Evolutionary conservation across 1,140 invertebrate species (phyloP), one percentile per base, ranked within the genome.

Genomic region (Belonocnema kinseyi): DNA sequence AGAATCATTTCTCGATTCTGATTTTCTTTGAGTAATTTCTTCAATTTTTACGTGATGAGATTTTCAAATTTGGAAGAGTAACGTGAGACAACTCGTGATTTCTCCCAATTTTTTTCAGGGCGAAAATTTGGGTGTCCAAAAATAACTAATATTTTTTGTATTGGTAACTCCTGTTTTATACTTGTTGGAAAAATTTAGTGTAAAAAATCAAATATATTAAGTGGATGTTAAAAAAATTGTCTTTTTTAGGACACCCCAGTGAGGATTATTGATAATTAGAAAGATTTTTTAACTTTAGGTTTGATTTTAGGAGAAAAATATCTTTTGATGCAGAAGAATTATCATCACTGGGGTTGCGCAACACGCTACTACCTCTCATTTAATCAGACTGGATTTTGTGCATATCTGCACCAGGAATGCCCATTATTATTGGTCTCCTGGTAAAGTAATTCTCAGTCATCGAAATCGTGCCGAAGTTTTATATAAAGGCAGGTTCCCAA

Each of bases 401-500:
- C 86, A 80, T 89, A 90, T 74, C 86, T 87, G 82, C 87, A 91
- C 87, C 85, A 90, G 21, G 86, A 89, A 77, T 88, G 84, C 73
- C 86, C 85, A 76, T 90, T 90, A 79, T 90, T 88, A 80, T 91
- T 90, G 78, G 85, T 86, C 75, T 88, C 86, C 75, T 87, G 86
- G 81, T 88, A 85, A 86, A 90, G 85, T 80, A 89, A 87, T 80
- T 85, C 87, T 92, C 90, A 91, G 88, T 92, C 90, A 78, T 91
- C 91, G 77, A 92, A 92, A 50, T 92, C 92, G 85, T 95, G 92
- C 85, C 94, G 94, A 21, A 96, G 92, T 89, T 96, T 96, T 53
- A 96, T 93, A 85, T 96, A 96, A 7, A 97, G 92, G 82, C 95
- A 95, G 83, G 95, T 96, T 5, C 95, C 94, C 74, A 96, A 93